Base-by-base conservation (phyloP, 2,888 invertebrate species). In the Eristalinus aeneus region DNA sequence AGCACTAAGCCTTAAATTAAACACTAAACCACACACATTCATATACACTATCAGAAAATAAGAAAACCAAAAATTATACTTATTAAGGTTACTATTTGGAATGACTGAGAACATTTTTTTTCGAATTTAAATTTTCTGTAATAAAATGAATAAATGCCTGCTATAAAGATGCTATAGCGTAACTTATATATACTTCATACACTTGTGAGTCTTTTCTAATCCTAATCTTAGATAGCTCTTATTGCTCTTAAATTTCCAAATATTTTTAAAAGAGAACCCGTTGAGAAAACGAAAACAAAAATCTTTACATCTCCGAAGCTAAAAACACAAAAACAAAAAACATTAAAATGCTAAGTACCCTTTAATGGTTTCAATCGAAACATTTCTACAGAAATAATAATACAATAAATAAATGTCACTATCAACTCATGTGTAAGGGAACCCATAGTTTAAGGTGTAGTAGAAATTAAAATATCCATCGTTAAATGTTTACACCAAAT, bases 301-400 rank as follows among this genome's bases (percentile, higher is more conserved):
- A 58, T 58, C 61, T 75, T 74, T 72, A 27, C 65, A 60, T 34
- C 61, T 72, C 72, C 72, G 58, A 58, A 63, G 27, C 11, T n/a
- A 60, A 61, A 27, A 46, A 58, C 46, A 2, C 11, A 58, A 31
- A 39, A n/a, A n/a, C 46, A 16, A 46, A 5, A n/a, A 46, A 46
- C 8, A 16, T 8, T 8, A 46, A 16, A 46, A 12, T 34, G 16
- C 56, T 69, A 39, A 65, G 36, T 74, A 68, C 69, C 63, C 69
- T 39, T 61, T 32, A 60, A 81, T 64, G 85, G 85, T 85, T 85
- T 85, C 81, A 73, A 68, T 76, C 8, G 80, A 85, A 85, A 77
- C 72, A 63, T 53, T 84, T 68, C 75, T 67, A 36, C 39, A 27
- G 23, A 27, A 27, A 27, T 27, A 27, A 3, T 65, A 79, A 67